These are phyloP conservation scores for Meriones psammophilus DNA, from an alignment of 2,797 vertebrate species.

Conservation along the genomic window DNA sequence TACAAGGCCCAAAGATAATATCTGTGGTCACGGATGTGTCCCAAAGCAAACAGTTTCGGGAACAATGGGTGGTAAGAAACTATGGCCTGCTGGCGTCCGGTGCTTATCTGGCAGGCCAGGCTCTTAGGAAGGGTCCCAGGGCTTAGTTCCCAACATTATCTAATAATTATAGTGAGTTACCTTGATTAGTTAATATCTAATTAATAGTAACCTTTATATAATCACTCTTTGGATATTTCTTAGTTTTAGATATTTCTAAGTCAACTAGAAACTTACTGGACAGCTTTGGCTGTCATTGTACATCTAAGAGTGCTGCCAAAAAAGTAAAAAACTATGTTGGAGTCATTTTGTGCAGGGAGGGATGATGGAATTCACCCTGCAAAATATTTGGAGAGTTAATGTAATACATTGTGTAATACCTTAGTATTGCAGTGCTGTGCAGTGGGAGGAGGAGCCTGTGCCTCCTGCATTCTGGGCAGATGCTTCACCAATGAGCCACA, in stretches of 20 bases:
- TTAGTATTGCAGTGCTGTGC: not conserved
- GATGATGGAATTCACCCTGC: not conserved
- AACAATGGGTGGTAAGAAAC: too few relatives aligned
- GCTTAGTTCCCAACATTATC: too few relatives aligned
- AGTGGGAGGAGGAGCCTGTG: not conserved
- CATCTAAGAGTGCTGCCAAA: not conserved
- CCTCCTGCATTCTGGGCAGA: not conserved
- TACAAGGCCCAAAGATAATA: too few relatives aligned
- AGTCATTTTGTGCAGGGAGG: not conserved
- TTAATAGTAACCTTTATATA: not conserved
- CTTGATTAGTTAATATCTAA: conserved; percentile 1
- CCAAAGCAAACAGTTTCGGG: too few relatives aligned
- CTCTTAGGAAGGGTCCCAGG: too few relatives aligned
- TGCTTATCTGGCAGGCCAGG: too few relatives aligned
- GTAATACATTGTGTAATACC: not conserved
- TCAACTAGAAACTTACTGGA: not conserved
- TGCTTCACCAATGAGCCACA: not conserved
- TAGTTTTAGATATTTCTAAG: not conserved
- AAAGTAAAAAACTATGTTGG: not conserved
- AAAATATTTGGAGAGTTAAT: not conserved
- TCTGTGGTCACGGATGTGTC: too few relatives aligned
- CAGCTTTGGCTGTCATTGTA: not conserved
- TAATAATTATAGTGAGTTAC: conserved; percentile 22
- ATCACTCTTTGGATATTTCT: not conserved
- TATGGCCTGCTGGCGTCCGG: too few relatives aligned